These are phyloP conservation scores for Uloborus plumipes DNA, from an alignment of 2,888 invertebrate genomes.

Conservation along the genomic window DNA sequence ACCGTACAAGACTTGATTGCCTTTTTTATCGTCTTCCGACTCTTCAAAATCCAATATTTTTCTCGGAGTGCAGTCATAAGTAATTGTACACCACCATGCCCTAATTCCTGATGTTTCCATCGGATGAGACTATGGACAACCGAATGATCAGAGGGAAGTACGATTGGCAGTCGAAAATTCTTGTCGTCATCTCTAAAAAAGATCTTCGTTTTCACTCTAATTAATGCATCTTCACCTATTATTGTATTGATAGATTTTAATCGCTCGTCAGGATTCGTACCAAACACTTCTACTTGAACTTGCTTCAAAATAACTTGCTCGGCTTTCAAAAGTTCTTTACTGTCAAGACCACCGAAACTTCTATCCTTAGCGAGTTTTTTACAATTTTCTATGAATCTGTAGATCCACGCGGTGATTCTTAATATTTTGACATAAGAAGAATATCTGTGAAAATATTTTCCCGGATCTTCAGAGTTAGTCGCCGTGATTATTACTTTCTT, in stretches of 20 bases:
- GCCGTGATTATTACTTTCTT: constrained; percentile 15
- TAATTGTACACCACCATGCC: constrained; percentile 20
- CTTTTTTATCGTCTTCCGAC: background rate
- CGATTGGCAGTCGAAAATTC: constrained; percentile 13
- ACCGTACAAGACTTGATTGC: too few relatives aligned
- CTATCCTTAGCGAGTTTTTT: background rate
- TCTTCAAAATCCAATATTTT: constrained; percentile 23
- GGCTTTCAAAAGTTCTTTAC: constrained; percentile 4
- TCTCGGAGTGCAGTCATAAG: constrained; percentile 7
- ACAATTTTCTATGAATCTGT: constrained; percentile 1
- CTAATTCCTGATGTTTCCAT: background rate
- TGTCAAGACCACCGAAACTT: background rate
- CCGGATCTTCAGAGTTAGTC: background rate
- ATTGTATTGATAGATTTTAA: constrained; percentile 8
- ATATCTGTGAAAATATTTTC: constrained; percentile 6
- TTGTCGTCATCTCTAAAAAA: constrained; percentile 10
- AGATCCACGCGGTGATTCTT: background rate
- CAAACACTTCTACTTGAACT: constrained; percentile 16
- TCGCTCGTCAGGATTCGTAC: background rate
- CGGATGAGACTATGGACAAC: constrained; percentile 16
- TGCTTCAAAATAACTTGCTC: constrained; percentile 16
- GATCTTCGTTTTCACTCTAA: constrained; percentile 16
- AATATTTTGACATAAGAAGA: constrained; percentile 12
- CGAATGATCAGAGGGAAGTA: constrained; percentile 7
- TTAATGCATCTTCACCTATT: background rate